Conservation (phyloP, 2,113 vertebrate genomes). For the Nicator chloris region DNA sequence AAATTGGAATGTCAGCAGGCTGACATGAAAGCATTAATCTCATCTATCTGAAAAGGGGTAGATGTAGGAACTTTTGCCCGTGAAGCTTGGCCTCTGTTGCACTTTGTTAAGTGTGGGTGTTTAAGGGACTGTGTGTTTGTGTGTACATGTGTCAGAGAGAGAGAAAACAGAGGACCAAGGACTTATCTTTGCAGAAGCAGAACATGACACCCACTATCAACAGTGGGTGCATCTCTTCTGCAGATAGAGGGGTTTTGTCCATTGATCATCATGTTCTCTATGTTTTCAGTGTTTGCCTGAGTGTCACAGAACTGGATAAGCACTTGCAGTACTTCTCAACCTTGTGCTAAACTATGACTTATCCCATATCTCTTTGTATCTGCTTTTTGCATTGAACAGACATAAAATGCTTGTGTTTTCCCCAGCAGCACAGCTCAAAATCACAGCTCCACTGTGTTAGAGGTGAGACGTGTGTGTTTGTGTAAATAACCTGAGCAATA, state of each 20-base stretch:
- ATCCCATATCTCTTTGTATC: neutral
- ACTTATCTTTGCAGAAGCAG: neutral
- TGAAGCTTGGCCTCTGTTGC: neutral
- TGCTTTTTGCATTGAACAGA: neutral
- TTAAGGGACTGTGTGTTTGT: neutral
- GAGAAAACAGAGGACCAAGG: neutral
- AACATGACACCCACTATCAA: neutral
- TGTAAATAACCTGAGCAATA: neutral
- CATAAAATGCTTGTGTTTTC: neutral
- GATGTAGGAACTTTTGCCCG: neutral
- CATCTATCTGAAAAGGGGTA: neutral
- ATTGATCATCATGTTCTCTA: neutral
- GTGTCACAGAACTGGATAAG: neutral
- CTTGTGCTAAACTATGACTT: neutral
- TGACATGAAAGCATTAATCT: neutral
- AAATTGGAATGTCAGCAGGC: slow-evolving; percentile 8
- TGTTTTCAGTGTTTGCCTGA: neutral
- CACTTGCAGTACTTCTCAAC: neutral
- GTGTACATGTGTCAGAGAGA: neutral
- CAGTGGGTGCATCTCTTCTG: neutral
- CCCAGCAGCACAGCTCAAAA: neutral
- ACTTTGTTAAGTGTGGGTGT: neutral
- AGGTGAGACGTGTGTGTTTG: neutral
- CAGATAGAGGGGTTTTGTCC: neutral
- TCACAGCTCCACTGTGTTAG: neutral